Evolutionary conservation across 2,113 vertebrate species (phyloP).

Genomic region (Arizona elegans): DNA sequence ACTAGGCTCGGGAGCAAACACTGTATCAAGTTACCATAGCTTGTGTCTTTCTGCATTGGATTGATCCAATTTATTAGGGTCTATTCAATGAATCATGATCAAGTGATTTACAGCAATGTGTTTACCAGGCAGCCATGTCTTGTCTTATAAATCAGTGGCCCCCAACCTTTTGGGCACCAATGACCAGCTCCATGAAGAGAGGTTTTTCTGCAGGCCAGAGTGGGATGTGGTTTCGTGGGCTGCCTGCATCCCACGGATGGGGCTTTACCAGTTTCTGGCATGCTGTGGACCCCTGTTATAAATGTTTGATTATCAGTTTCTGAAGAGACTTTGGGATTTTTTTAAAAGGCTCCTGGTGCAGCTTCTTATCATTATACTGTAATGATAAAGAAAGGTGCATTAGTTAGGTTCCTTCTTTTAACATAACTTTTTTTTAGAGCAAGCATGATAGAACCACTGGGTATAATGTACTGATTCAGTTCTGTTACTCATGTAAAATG

Average conservation of each 20-base stretch:
- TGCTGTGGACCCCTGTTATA: no score
- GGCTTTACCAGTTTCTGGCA: no score
- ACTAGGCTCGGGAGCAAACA: background rate
- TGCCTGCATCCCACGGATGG: no score
- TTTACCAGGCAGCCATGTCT: background rate
- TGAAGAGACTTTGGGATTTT: background rate
- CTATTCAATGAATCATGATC: background rate
- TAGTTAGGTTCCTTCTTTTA: background rate
- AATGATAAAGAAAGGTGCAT: background rate
- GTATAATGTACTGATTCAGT: background rate
- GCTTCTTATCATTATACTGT: background rate
- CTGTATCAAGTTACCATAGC: background rate
- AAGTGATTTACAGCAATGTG: background rate
- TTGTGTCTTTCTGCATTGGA: background rate
- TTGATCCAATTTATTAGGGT: background rate
- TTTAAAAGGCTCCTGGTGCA: background rate
- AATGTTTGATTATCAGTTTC: background rate
- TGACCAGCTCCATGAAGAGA: no score
- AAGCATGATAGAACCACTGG: background rate
- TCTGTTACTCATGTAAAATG: background rate
- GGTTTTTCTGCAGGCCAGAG: no score
- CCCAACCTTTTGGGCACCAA: no score
- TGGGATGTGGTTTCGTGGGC: no score
- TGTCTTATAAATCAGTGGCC: background rate
- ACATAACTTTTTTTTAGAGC: background rate